Conservation (phyloP, 2,797 vertebrate species). For the Pangasius larnaudii region DNA sequence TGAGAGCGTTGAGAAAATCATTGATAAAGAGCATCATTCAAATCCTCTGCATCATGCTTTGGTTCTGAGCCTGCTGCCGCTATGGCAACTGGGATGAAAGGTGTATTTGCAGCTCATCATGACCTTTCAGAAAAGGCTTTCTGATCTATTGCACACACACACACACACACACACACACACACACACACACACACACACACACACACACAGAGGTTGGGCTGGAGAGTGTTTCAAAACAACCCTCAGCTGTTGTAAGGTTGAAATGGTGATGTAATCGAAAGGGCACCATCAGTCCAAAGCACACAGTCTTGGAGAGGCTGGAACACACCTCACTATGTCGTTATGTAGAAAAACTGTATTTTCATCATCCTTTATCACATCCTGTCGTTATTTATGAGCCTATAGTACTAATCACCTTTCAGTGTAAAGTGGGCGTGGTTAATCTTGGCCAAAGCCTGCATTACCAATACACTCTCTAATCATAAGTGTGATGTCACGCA, state of each 20-base stretch:
- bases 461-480: background rate
- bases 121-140: slow-evolving; percentile 44
- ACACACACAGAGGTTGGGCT: background rate
- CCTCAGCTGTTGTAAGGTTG: background rate
- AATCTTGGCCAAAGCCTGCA: background rate
- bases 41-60: background rate
- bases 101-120: slow-evolving; percentile 20
- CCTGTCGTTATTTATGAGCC: background rate
- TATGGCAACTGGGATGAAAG: slow-evolving; percentile 46
- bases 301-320: too few relatives aligned
- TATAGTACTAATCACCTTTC: background rate
- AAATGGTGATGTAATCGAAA: slow-evolving; percentile 4
- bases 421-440: background rate
- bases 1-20: background rate
- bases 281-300: background rate
- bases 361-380: background rate
- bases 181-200: too few relatives aligned
- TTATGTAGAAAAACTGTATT: background rate
- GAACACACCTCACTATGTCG: background rate
- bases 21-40: slow-evolving; percentile 4
- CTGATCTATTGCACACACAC: slow-evolving; percentile 11
- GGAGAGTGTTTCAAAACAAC: background rate
- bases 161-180: background rate
- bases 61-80: slow-evolving; percentile 20
- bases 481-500: background rate